Evolutionary conservation across 2,113 vertebrate genomes (phyloP).

Genomic region (Peromyscus californicus): DNA sequence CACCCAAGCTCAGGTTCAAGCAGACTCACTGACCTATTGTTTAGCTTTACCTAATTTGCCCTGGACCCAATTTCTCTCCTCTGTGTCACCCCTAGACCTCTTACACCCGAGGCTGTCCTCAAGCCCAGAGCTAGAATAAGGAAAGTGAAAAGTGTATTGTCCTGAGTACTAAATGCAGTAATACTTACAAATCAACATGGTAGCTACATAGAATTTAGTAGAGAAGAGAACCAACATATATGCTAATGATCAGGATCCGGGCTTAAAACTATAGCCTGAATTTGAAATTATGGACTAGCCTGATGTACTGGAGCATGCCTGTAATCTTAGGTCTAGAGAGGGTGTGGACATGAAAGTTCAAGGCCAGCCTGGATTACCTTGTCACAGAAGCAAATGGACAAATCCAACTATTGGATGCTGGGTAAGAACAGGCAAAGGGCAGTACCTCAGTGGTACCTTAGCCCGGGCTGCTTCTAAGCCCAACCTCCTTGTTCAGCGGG

Average conservation of each 20-base stretch:
- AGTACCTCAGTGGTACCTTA: not conserved
- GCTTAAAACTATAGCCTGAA: slow-evolving; percentile 45
- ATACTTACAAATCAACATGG: not conserved
- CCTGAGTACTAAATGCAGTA: not conserved
- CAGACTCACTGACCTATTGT: not conserved
- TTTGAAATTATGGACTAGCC: not conserved
- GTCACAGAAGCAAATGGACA: not conserved
- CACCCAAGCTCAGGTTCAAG: not conserved
- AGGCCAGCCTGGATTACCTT: not conserved
- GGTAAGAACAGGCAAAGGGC: not conserved
- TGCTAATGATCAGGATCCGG: not conserved
- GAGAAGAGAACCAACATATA: not conserved
- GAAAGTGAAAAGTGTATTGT: not conserved
- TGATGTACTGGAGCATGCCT: not conserved
- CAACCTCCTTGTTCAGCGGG: not conserved
- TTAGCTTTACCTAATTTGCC: not conserved
- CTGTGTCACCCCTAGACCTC: not conserved
- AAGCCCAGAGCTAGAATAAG: not conserved
- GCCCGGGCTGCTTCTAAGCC: not conserved
- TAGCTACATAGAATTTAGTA: not conserved
- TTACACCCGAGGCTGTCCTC: not conserved
- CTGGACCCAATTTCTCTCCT: not conserved
- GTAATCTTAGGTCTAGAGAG: not conserved
- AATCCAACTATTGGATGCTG: not conserved
- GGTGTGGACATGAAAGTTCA: too few species aligned